Percentiles rank a stretch among this genome's conserved stretches.
phyloP scores from a whole-genome alignment of 2,797 vertebrate genomes.

The Esox masquinongy region DNA sequence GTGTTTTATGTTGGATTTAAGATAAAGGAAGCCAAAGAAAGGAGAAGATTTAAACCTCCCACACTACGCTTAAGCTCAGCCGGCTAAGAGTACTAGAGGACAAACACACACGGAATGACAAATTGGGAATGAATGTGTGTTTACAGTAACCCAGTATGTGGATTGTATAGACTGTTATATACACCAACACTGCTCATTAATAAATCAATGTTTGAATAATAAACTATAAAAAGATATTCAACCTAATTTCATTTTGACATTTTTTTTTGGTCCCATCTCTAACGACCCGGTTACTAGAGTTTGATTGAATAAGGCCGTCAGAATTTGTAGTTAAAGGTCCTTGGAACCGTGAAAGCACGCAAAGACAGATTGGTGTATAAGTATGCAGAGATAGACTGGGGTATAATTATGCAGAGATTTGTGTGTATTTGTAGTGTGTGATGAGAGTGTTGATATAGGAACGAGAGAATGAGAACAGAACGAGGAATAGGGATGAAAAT shows the following conservation, averaged over 20 bases:
- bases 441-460: background rate
- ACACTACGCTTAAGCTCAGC: background rate
- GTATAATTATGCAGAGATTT: background rate
- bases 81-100: constrained; percentile 3
- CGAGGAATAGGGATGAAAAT: background rate
- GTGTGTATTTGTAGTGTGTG: background rate
- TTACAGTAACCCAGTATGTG: background rate
- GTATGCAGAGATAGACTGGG: background rate
- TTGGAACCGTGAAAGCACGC: background rate
- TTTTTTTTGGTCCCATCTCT: background rate
- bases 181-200: background rate
- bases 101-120: constrained; percentile 11
- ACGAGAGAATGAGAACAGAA: constrained; percentile 1
- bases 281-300: background rate
- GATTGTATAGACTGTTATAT: background rate
- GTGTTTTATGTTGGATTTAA: constrained; percentile 26
- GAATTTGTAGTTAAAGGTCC: background rate
- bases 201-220: background rate
- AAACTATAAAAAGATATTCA: background rate
- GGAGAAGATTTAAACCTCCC: constrained; percentile 35
- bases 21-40: constrained; percentile 33
- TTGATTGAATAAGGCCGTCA: constrained; percentile 8
- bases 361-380: too few species aligned
- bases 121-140: background rate
- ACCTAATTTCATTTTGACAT: background rate